Percentiles rank a stretch among this genome's conserved stretches.
These are phyloP conservation scores for Apteryx mantelli DNA, from an alignment of 2,113 vertebrate species.

Conservation along the genomic window DNA sequence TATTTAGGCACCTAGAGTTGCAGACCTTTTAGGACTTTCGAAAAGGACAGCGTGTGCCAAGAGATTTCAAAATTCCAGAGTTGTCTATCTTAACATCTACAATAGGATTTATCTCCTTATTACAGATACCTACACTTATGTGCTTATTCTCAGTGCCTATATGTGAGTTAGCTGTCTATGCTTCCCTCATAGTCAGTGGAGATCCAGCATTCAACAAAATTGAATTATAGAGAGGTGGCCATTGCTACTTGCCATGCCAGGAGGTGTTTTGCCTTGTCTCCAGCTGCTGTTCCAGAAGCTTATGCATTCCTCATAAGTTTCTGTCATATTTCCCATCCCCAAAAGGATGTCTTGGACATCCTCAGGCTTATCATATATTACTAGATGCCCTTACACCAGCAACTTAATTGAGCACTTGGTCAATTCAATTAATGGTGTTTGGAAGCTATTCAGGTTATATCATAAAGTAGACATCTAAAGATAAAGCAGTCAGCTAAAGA, in stretches of 20 bases:
- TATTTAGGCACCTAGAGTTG: background rate
- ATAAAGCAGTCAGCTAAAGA: background rate
- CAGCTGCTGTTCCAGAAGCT: background rate
- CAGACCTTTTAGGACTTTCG: background rate
- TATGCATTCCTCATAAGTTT: background rate
- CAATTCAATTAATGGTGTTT: background rate
- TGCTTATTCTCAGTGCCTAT: background rate
- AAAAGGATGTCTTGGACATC: background rate
- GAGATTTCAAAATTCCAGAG: background rate
- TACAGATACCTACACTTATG: fast-evolving
- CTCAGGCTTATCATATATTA: background rate
- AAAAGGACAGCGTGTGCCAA: background rate
- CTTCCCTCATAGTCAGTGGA: background rate
- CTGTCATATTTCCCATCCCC: background rate
- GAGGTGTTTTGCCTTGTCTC: background rate
- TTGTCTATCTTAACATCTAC: background rate
- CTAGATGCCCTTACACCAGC: background rate
- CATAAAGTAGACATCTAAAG: background rate
- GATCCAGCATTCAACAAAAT: background rate
- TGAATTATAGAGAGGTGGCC: background rate
- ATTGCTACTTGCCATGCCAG: background rate
- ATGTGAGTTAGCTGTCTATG: background rate
- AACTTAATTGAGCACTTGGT: background rate
- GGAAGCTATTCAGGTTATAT: background rate
- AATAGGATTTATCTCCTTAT: background rate